A percentile compares a stretch with the other conserved stretches of the same genome.
phyloP scores from a whole-genome alignment of 2,797 vertebrate genomes.

The Sebastes iracundus region DNA sequence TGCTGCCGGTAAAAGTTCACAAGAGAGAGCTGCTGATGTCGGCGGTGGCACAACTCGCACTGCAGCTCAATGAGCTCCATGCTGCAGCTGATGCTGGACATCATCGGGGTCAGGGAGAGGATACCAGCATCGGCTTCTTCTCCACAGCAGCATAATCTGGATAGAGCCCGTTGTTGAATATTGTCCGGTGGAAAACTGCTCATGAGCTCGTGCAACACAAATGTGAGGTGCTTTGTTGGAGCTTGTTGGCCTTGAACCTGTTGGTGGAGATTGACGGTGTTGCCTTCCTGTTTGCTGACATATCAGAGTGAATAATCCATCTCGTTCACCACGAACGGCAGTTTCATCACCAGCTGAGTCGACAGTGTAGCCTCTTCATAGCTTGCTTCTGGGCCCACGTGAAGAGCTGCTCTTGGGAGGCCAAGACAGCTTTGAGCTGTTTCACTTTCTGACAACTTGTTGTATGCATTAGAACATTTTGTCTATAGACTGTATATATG shows the following conservation, averaged over 20 bases:
- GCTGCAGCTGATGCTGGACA: neutral
- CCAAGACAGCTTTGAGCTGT: too few species aligned
- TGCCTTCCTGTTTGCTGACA: rapidly evolving
- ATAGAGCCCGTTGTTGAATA: neutral
- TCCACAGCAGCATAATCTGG: neutral
- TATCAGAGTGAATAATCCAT: too few species aligned
- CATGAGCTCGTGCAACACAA: neutral
- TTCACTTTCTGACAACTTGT: neutral
- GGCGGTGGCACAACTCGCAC: neutral
- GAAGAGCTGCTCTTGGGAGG: too few species aligned
- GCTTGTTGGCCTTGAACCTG: neutral
- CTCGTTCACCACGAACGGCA: rapidly evolving
- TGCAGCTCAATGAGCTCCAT: neutral
- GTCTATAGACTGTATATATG: too few species aligned
- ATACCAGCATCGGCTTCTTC: neutral
- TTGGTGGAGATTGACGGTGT: neutral
- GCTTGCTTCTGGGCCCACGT: rapidly evolving
- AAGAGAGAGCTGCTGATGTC: neutral
- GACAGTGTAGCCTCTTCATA: neutral
- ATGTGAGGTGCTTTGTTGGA: neutral
- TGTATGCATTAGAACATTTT: rapidly evolving
- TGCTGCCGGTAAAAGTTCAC: neutral
- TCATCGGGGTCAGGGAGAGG: neutral
- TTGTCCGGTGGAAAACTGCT: neutral
- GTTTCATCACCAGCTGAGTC: neutral